These are phyloP conservation scores for Apoda limacodes DNA, from an alignment of 2,888 invertebrate genomes.

Conservation along the genomic window DNA sequence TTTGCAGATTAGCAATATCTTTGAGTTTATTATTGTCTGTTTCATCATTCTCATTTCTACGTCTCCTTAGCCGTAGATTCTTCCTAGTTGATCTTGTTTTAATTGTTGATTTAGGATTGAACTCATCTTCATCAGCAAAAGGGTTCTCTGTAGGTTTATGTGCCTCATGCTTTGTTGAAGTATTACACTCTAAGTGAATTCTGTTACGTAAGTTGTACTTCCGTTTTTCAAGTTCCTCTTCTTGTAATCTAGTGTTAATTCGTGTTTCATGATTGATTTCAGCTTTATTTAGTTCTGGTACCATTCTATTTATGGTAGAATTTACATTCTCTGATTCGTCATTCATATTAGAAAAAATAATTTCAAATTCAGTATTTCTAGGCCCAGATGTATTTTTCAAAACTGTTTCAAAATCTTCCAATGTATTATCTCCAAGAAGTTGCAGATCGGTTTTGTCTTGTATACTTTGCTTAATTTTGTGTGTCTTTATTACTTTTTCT, in stretches of 20 bases:
- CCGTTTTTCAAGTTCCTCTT: conserved; percentile 16
- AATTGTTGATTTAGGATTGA: conserved; percentile 29
- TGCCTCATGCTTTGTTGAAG: too few species aligned
- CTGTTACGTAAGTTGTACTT: conserved; percentile 40
- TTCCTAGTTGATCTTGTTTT: conserved; percentile 27
- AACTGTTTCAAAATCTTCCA: background rate
- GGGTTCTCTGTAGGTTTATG: too few species aligned
- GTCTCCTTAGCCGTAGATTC: conserved; percentile 35
- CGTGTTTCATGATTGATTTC: conserved; percentile 9
- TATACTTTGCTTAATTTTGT: too few species aligned
- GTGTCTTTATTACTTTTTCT: too few species aligned
- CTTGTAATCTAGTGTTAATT: too few species aligned
- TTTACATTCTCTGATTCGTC: conserved; percentile 9
- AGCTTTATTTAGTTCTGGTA: conserved; percentile 10
- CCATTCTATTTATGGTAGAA: conserved; percentile 12
- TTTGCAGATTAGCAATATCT: conserved; percentile 48
- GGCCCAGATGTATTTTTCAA: background rate
- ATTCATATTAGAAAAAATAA: conserved; percentile 28
- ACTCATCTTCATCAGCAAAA: too few species aligned
- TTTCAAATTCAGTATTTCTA: conserved; percentile 29
- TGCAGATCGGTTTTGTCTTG: too few species aligned
- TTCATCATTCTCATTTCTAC: conserved; percentile 29
- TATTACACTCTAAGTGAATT: background rate
- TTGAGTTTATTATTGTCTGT: conserved; percentile 37
- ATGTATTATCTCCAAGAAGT: background rate